These are phyloP conservation scores for Hippopotamus amphibius DNA, from an alignment of 2,113 vertebrate species.

Conservation along the genomic window DNA sequence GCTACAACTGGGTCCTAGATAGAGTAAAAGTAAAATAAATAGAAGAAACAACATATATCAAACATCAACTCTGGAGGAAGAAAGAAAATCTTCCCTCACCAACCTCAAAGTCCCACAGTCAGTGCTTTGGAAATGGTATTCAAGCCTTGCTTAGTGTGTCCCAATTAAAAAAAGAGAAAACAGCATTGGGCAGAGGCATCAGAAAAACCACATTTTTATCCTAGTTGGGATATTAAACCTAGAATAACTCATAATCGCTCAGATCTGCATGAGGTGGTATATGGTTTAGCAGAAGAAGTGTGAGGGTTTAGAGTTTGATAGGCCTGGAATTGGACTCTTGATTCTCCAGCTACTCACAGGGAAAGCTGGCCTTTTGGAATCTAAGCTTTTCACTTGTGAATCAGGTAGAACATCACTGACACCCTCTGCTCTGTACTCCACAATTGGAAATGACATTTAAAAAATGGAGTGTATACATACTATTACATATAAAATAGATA, in stretches of 20 bases:
- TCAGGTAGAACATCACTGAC: background rate
- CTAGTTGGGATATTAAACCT: background rate
- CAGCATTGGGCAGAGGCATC: background rate
- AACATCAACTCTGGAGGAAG: background rate
- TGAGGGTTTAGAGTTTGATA: background rate
- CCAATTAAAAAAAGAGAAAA: background rate
- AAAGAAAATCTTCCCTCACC: background rate
- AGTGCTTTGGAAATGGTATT: background rate
- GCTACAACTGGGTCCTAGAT: slow-evolving; percentile 90
- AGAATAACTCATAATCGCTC: background rate
- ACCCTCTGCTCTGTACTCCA: background rate
- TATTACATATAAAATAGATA: no score
- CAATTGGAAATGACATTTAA: background rate
- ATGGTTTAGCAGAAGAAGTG: background rate
- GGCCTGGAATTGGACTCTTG: background rate
- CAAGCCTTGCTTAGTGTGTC: background rate
- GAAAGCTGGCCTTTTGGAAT: background rate
- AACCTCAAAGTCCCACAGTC: background rate
- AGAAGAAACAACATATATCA: background rate
- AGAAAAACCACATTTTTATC: background rate
- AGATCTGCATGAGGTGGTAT: background rate
- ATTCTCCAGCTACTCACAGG: background rate
- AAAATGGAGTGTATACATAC: no score
- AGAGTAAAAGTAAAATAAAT: slow-evolving; percentile 51
- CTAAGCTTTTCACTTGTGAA: background rate